Evolutionary conservation across 2,888 invertebrate genomes (phyloP).

Genomic region (Hemaris fuciformis): DNA sequence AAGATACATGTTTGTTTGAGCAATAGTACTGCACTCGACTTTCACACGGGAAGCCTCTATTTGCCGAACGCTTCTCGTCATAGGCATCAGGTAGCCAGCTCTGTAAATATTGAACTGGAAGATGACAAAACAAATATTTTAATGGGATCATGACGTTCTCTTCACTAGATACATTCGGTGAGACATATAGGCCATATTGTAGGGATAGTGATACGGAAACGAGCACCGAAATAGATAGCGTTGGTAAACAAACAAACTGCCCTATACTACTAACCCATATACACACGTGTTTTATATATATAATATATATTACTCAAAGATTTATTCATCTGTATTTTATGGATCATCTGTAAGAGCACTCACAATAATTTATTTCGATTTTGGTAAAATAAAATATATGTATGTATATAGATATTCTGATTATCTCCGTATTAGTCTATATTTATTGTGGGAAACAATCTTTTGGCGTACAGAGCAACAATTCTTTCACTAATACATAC

Average conservation of each 20-base stretch:
- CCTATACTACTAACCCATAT: slow-evolving; percentile 1
- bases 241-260: slow-evolving; percentile 2
- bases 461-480: too few relatives aligned
- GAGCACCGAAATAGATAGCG: background rate
- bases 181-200: background rate
- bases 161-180: background rate
- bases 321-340: too few relatives aligned
- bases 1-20: background rate
- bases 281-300: background rate
- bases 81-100: slow-evolving; percentile 37
- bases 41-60: slow-evolving; percentile 65
- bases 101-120: slow-evolving; percentile 54
- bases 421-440: too few relatives aligned
- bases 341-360: too few relatives aligned
- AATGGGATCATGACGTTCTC: slow-evolving; percentile 10
- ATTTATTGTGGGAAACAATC: too few relatives aligned
- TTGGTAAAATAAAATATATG: too few relatives aligned
- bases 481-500: too few relatives aligned
- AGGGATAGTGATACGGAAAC: background rate
- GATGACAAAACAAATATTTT: slow-evolving; percentile 32
- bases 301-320: background rate
- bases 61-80: slow-evolving; percentile 44
- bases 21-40: background rate
- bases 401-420: too few relatives aligned
- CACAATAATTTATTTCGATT: too few relatives aligned